phyloP scores from a whole-genome alignment of 1,140 invertebrate species.

The Condylostylus longicornis region DNA sequence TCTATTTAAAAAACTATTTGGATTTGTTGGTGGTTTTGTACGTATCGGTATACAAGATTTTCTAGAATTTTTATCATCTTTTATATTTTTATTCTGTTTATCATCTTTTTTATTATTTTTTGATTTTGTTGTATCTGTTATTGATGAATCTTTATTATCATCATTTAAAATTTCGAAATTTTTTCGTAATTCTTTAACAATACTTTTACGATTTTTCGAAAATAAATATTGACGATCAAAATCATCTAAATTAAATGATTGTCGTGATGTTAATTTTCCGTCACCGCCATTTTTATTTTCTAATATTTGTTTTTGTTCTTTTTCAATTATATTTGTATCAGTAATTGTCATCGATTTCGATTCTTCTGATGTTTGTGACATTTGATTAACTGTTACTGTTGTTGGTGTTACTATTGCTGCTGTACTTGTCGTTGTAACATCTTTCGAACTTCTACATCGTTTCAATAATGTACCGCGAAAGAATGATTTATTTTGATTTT shows the following conservation, averaged over 20 bases:
- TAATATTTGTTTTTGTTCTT: too few species aligned
- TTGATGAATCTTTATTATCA: neutral
- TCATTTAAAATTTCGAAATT: neutral
- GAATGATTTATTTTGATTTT: neutral
- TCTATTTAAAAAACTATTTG: too few species aligned
- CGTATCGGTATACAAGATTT: neutral
- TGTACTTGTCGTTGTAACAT: neutral
- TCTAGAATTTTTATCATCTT: too few species aligned
- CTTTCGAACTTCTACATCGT: conserved; percentile 1
- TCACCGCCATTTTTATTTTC: neutral
- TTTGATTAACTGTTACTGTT: too few species aligned
- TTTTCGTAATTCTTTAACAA: neutral
- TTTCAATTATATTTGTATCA: too few species aligned
- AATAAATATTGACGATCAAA: neutral
- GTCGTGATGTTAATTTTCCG: neutral
- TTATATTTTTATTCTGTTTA: too few species aligned
- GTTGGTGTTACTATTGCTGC: too few species aligned
- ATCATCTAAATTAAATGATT: conserved; percentile 1
- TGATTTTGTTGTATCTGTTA: too few species aligned
- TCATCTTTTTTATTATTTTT: too few species aligned
- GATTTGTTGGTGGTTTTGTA: neutral
- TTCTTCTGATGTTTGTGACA: too few species aligned
- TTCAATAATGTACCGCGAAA: neutral
- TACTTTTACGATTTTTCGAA: neutral
- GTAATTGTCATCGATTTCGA: neutral